Percentiles rank a stretch among this genome's conserved stretches.
Conservation (phyloP, 2,888 invertebrate genomes). For the Eupithecia pulchellata region DNA sequence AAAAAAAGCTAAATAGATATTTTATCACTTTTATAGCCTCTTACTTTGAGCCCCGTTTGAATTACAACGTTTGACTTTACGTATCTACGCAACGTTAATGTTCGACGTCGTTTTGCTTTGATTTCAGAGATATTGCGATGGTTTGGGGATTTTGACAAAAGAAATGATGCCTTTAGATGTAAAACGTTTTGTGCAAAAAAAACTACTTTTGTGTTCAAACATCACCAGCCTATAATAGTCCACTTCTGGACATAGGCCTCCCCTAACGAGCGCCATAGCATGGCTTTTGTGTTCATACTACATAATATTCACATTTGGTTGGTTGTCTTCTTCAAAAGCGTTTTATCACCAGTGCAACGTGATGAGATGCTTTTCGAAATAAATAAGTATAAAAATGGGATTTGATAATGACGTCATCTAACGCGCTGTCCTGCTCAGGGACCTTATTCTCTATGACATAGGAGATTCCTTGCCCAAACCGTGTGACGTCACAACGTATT, state of each 20-base stretch:
- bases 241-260: too few relatives aligned
- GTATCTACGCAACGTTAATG: constrained; percentile 50
- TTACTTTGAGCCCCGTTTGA: constrained; percentile 75
- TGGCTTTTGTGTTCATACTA: too few relatives aligned
- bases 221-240: too few relatives aligned
- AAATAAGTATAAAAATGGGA: not conserved
- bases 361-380: not conserved
- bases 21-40: constrained; percentile 82
- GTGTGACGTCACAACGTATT: too few relatives aligned
- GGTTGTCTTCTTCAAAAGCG: too few relatives aligned
- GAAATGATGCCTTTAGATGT: not conserved
- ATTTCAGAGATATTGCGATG: constrained; percentile 43
- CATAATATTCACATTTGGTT: too few relatives aligned
- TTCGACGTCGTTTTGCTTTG: constrained; percentile 46
- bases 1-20: constrained; percentile 81
- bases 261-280: too few relatives aligned
- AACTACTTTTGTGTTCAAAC: too few relatives aligned
- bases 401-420: not conserved
- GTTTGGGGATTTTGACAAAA: constrained; percentile 16
- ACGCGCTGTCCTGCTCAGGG: not conserved
- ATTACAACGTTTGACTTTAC: constrained; percentile 62
- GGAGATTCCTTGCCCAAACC: too few relatives aligned
- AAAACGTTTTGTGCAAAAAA: not conserved
- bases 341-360: not conserved
- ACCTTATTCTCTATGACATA: too few relatives aligned